Percentiles rank a stretch among this genome's conserved stretches.
These are phyloP conservation scores for Enteromius viviparus DNA, from an alignment of 2,797 vertebrate species.

Conservation along the genomic window DNA sequence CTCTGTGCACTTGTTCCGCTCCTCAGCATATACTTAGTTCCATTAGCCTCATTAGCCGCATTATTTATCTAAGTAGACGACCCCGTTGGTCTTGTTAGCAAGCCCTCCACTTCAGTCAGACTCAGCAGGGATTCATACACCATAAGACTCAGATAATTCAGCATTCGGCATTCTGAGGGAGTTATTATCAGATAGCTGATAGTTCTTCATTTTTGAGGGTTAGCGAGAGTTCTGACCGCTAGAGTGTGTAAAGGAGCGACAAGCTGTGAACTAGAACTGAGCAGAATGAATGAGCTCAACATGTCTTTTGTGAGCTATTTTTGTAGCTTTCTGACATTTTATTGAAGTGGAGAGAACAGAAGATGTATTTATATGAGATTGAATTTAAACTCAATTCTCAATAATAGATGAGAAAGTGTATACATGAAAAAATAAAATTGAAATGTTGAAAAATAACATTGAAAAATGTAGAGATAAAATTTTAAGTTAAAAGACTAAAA, in stretches of 20 bases:
- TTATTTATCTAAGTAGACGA: slow-evolving; percentile 31
- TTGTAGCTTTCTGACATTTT: background rate
- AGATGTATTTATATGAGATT: background rate
- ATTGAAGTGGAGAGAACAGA: background rate
- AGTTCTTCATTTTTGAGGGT: slow-evolving; percentile 9
- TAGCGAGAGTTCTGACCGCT: background rate
- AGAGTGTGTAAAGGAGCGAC: background rate
- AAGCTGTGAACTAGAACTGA: background rate
- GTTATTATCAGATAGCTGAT: slow-evolving; percentile 6
- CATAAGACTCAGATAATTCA: slow-evolving; percentile 27
- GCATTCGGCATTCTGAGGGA: slow-evolving; percentile 20
- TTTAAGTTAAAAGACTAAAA: background rate
- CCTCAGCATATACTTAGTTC: slow-evolving; percentile 48
- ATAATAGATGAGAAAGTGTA: background rate
- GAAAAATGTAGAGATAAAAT: background rate
- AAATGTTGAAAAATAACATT: background rate
- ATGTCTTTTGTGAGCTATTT: background rate
- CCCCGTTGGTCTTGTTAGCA: slow-evolving; percentile 29
- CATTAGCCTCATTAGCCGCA: slow-evolving; percentile 53
- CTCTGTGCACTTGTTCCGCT: slow-evolving; percentile 10
- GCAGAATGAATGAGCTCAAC: background rate
- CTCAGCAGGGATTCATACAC: slow-evolving; percentile 39
- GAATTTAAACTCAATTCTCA: background rate
- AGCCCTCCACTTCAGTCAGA: background rate
- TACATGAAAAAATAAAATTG: too few relatives aligned